These are phyloP conservation scores for Diadumene lineata DNA, from an alignment of 92 coral and sea anemone species.

Conservation along the genomic window DNA sequence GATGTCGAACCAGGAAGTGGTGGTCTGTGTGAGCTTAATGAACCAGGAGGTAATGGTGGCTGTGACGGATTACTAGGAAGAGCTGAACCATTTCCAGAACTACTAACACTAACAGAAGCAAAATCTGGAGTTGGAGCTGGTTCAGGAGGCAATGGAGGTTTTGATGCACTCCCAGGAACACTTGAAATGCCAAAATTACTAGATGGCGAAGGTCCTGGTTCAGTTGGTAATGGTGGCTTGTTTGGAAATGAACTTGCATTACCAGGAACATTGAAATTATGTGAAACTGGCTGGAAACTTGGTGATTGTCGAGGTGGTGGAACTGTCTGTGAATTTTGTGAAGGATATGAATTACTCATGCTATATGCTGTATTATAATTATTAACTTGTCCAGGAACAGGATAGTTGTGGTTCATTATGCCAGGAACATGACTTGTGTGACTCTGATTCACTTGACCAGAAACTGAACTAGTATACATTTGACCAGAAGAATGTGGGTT, in stretches of 20 bases:
- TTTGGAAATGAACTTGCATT: background rate
- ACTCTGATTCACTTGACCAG: background rate
- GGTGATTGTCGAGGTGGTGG: background rate
- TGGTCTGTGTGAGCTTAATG: no score
- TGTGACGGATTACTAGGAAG: no score
- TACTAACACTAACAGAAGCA: no score
- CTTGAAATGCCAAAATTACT: no score
- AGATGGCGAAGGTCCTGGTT: background rate
- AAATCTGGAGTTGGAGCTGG: no score
- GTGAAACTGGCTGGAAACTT: background rate
- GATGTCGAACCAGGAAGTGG: conserved; percentile 11
- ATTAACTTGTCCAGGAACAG: background rate
- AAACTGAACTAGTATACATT: background rate
- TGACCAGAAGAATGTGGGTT: no score
- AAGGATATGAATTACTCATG: background rate
- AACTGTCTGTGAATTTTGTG: background rate
- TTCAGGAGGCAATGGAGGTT: no score
- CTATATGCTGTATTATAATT: background rate
- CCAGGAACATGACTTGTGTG: background rate
- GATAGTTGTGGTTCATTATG: background rate
- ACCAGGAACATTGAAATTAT: background rate
- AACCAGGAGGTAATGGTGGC: background rate
- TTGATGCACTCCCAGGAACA: no score
- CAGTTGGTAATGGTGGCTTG: background rate
- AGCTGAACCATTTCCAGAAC: no score